Evolutionary conservation across 2,888 invertebrate species (phyloP), one percentile per base, ranked within the genome.

Genomic region (Metellina segmentata): DNA sequence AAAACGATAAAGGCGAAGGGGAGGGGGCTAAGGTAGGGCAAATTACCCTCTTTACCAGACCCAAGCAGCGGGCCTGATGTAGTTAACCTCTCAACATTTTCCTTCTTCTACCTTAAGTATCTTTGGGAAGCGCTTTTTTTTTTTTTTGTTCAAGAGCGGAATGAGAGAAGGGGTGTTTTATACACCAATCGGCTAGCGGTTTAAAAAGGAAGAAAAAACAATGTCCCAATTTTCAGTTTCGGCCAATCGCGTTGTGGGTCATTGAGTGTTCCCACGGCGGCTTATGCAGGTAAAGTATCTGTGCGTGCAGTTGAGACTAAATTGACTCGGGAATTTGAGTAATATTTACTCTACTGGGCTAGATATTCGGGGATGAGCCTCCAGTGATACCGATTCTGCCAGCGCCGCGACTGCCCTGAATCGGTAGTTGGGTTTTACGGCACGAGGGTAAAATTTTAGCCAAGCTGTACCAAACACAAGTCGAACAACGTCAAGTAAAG

Each of bases 71-170:
- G 85, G 85, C 77, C 78, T 75, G 69, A 81, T 81, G 81, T 79
- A 90, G 85, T 90, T 90, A 90, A 90, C 85, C 85, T 90, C 79
- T 85, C 79, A 90, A 81, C 85, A 72, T 90, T 81, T 90, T 53
- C 52, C 70, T 83, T 34, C 72, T 69, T 61, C 53, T 61, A 61
- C 61, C 61, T 61, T 85, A 90, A 90, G 85, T 90, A 90, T 90
- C 85, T 90, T 90, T 90, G 85, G 85, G 61, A 85, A 85, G 89
- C 89, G 85, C 83, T 90, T 90, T 90, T 79, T 85, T n/a, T n/a
- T n/a, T n/a, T n/a, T 90, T 90, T 85, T 72, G 90, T 85, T 49
- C 74, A 74, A 81, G 78, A 79, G 90, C 77, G 71, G 85, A 83
- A 71, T 19, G 5, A 34, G 34, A 4, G 74, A 53, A 85, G 61